Conservation (phyloP, 2,888 invertebrate species). For the Drosophila rellima region DNA sequence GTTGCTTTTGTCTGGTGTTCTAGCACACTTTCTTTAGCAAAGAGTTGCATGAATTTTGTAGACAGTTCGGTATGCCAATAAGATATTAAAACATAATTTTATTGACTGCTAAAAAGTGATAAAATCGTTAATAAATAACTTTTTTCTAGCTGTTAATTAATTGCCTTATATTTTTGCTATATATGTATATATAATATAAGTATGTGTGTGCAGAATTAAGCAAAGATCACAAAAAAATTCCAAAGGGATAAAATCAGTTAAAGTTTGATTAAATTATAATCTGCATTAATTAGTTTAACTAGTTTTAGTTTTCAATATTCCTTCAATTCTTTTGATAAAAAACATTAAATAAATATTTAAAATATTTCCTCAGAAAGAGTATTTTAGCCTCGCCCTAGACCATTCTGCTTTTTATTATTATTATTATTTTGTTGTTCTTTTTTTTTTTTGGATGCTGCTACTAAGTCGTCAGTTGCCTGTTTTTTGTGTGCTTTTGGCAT, state of each 20-base stretch:
- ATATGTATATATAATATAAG: no score
- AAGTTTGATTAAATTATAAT: background rate
- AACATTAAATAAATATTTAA: no score
- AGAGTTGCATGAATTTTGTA: conserved; percentile 14
- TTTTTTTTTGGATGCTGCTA: conserved; percentile 54
- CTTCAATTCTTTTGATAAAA: no score
- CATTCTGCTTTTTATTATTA: conserved; percentile 5
- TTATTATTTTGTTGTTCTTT: conserved; percentile 21
- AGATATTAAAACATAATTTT: background rate
- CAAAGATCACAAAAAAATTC: conserved; percentile 9
- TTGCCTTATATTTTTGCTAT: background rate
- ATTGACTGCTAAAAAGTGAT: background rate
- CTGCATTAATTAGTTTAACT: no score
- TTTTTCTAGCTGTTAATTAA: conserved; percentile 2
- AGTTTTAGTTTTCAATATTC: no score
- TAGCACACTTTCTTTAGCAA: conserved; percentile 21
- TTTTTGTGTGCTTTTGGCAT: conserved; percentile 57
- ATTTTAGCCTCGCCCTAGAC: background rate
- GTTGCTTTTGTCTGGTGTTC: conserved; percentile 12
- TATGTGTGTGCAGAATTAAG: background rate
- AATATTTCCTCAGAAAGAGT: background rate
- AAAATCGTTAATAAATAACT: background rate
- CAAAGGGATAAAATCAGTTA: background rate
- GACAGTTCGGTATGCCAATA: background rate
- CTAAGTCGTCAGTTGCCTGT: conserved; percentile 40